Evolutionary conservation across 2,797 vertebrate species (phyloP), one percentile per base, ranked within the genome.

Genomic region (Trematomus bernacchii): DNA sequence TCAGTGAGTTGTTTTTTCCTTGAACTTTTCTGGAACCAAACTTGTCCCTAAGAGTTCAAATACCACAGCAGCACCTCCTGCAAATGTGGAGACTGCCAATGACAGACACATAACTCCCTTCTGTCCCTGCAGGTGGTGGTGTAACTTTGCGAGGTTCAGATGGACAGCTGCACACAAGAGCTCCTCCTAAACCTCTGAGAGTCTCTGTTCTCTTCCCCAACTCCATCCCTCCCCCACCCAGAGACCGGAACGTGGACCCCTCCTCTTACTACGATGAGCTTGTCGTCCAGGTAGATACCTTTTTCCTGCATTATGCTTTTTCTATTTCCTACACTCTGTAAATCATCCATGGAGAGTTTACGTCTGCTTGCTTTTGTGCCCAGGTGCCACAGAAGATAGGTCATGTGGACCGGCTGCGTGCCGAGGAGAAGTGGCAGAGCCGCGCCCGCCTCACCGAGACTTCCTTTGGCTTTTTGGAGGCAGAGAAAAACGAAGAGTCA

Each of bases 151-250:
- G 94, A 9, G 96, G 95, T 51, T 98, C 96, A 0, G 96, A 98
- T 37, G 96, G 96, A 42, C 97, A 96, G 88, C 94, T 98, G 53
- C 95, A 97, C 77, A 83, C 94, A 65, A 95, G 95, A 72, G 95
- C 95, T 11, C 97, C 96, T 11, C 96, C 93, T 14, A 97, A 97
- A 83, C 96, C 97, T 1, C 91, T 95, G 57, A 83, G 95, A 73
- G 79, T 94, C 70, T 96, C 96, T 2, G 89, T 93, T 0, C 2
- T 96, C 61, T 94, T 95, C 59, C 52, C 92, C 37, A 87, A 85
- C 2, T 54, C 86, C 3, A 21, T 71, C 3, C 71, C 89, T 3
- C 89, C 83, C 18, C 75, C 68, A 0, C 68, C 87, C 37, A 37
- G 30, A 14, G 42, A 66, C 69, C 14, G 1, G 12, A 53, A 87